Percentiles rank a stretch among this genome's conserved stretches.
These are phyloP conservation scores for Lepidochitona cinerea DNA, from an alignment of 2,888 invertebrate species.

Conservation along the genomic window DNA sequence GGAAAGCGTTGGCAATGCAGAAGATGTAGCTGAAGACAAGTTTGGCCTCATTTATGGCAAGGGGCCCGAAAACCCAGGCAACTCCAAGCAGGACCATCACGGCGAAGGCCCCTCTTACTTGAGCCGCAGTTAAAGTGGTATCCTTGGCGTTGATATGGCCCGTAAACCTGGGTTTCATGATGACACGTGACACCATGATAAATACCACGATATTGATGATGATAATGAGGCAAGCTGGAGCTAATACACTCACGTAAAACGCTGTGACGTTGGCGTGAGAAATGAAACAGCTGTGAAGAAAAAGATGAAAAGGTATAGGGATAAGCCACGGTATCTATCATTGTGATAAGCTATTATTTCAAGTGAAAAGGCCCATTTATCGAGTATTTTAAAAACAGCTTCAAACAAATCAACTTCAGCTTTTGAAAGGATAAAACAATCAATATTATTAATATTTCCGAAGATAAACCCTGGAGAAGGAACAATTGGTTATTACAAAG, in stretches of 20 bases:
- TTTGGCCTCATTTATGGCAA: conserved; percentile 60
- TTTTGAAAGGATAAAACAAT: no score
- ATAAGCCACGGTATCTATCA: background rate
- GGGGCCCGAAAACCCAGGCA: conserved; percentile 66
- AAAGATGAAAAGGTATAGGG: conserved; percentile 3
- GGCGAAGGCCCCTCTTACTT: conserved; percentile 62
- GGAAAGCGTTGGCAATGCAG: conserved; percentile 41
- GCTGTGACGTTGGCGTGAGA: conserved; percentile 65
- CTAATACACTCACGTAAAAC: conserved; percentile 71
- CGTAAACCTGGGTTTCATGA: conserved; percentile 56
- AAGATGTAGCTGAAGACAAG: conserved; percentile 62
- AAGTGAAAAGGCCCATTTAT: background rate
- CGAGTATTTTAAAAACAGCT: no score
- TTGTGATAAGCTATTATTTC: background rate
- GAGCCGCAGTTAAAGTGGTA: conserved; percentile 22
- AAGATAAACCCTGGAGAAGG: no score
- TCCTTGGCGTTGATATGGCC: conserved; percentile 26
- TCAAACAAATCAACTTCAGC: no score
- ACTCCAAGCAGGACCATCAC: conserved; percentile 63
- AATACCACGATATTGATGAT: conserved; percentile 71
- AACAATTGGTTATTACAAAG: no score
- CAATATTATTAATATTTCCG: no score
- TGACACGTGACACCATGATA: conserved; percentile 62
- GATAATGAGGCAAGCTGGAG: conserved; percentile 70
- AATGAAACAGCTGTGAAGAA: conserved; percentile 69